Base-by-base conservation (phyloP, 1,140 invertebrate species). In the Heliconius hermathena region DNA sequence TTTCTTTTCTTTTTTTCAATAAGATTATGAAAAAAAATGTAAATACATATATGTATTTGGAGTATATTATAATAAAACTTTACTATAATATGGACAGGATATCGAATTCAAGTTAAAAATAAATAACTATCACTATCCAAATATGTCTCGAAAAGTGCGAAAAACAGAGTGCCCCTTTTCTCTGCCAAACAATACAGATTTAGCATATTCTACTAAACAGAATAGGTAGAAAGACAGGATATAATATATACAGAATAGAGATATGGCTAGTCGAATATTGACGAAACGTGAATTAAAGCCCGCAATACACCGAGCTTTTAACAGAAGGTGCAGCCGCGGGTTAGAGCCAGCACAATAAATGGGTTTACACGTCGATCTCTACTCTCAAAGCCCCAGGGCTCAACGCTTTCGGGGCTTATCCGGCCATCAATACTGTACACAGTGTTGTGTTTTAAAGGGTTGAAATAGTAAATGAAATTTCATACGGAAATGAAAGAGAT, bases 301-400 rank as follows among this genome's bases (percentile, higher is more conserved):
- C 70, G 70, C 71, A 72, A 72, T 36, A 72, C 54, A n/a, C 18
- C 29, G 70, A 72, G 74, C 77, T 83, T 81, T 82, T 78, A 79
- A 70, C 73, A 71, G 57, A 71, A 78, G 74, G 78, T 73, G 74
- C 76, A 76, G 74, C 84, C 81, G 74, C 76, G 80, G 77, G 84
- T 80, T 80, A 82, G 74, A 83, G 81, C 77, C 79, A 76, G 81
- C 83, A 84, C 83, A 87, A 87, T 87, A 87, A 84, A 85, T 83
- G 75, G 82, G 81, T 80, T 84, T 86, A 86, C 82, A 60, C 73
- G 78, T 82, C 75, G 81, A 86, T 85, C 81, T 87, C 80, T 84
- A 46, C 81, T 82, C 76, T 82, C 81, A 84, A 83, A 84, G 83
- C 86, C 86, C 70, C 54, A 79, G 80, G 82, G 82, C 79, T 81